Percentiles rank a stretch among this genome's conserved stretches.
These are phyloP conservation scores for Dendrocincla tyrannina DNA, from an alignment of 2,797 vertebrate species.

Conservation along the genomic window DNA sequence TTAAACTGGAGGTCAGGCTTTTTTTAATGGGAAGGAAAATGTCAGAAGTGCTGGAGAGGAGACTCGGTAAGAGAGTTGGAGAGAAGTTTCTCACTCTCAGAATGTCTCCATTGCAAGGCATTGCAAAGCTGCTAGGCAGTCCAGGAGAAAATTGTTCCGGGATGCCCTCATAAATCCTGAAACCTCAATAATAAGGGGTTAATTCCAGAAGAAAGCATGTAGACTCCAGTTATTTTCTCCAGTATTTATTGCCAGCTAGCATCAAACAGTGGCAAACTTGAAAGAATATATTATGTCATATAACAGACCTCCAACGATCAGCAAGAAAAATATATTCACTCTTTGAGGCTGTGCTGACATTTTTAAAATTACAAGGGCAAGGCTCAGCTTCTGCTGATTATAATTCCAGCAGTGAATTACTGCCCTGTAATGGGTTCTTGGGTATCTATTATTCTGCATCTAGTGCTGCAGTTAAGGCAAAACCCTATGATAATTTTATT, in stretches of 20 bases:
- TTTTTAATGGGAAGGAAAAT: not conserved
- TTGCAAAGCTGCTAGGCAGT: not conserved
- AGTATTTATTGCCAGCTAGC: slow-evolving; percentile 11
- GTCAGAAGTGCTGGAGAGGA: not conserved
- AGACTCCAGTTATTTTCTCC: not conserved
- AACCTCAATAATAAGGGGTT: not conserved
- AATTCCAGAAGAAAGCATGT: slow-evolving; percentile 2
- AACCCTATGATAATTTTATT: slow-evolving; percentile 33
- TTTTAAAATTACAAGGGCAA: slow-evolving; percentile 48
- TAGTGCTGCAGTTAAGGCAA: slow-evolving; percentile 19
- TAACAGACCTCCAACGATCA: slow-evolving; percentile 26
- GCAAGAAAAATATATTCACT: slow-evolving; percentile 29
- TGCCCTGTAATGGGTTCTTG: slow-evolving; percentile 32
- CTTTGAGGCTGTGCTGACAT: slow-evolving; percentile 30
- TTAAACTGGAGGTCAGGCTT: not conserved
- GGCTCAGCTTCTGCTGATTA: slow-evolving; percentile 53
- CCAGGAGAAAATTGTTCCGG: not conserved
- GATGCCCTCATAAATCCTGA: not conserved
- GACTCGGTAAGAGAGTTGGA: not conserved
- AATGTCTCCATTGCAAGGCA: not conserved
- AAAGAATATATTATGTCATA: slow-evolving; percentile 31
- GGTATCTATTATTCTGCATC: slow-evolving; percentile 44
- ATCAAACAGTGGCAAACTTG: slow-evolving; percentile 27
- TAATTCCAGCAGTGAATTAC: slow-evolving; percentile 48
- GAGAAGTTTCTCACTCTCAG: not conserved